Conservation (phyloP, 2,113 vertebrate genomes). For the Brachyhypopomus gauderio region DNA sequence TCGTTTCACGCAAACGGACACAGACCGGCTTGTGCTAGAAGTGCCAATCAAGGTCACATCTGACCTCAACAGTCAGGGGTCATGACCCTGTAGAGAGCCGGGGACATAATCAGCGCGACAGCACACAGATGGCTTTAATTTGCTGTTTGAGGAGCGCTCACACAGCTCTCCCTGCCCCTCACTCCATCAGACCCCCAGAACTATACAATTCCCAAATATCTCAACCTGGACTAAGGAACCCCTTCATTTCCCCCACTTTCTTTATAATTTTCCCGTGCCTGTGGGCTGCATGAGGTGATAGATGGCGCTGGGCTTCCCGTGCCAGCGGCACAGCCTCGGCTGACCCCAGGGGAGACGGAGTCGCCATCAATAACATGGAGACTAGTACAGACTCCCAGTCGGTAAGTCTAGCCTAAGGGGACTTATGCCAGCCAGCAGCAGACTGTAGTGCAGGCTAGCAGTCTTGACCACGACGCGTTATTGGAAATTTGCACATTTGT, state of each 20-base stretch:
- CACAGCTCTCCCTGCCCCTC: neutral
- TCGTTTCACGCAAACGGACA: constrained; percentile 16
- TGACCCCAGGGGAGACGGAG: constrained; percentile 34
- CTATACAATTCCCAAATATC: neutral
- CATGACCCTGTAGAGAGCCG: constrained; percentile 17
- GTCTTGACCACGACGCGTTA: constrained; percentile 27
- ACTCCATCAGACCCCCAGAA: neutral
- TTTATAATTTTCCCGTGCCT: constrained; percentile 25
- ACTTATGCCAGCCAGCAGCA: constrained; percentile 9
- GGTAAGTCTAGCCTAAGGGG: constrained; percentile 40
- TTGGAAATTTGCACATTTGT: constrained; percentile 20
- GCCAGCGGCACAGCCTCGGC: constrained; percentile 40
- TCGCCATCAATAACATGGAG: constrained; percentile 46
- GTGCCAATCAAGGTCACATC: constrained; percentile 40
- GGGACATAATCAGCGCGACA: constrained; percentile 39
- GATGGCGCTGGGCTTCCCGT: constrained; percentile 46
- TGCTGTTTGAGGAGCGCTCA: neutral
- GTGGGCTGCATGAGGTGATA: constrained; percentile 46
- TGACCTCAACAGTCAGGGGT: constrained; percentile 46
- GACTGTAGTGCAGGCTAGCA: constrained; percentile 15
- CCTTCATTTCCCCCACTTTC: neutral
- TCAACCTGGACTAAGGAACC: neutral
- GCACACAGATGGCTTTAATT: constrained; percentile 49
- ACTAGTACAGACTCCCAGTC: constrained; percentile 36
- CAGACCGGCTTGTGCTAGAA: constrained; percentile 22